These are phyloP conservation scores for Hypolimnas misippus DNA, from an alignment of 2,888 invertebrate genomes.

Conservation along the genomic window DNA sequence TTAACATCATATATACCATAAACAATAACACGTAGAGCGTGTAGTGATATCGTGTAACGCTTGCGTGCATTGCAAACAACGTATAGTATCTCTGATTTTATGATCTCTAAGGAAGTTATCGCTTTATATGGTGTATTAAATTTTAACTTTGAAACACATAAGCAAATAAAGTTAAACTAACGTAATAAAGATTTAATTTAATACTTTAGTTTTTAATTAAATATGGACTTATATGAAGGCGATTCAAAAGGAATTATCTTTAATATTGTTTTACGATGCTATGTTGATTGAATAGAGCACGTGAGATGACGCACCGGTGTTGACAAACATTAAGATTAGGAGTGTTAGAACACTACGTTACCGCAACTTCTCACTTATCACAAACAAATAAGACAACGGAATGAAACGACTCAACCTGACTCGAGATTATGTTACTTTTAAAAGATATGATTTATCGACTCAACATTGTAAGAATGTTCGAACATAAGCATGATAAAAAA, in stretches of 20 bases:
- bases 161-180: constrained; percentile 1
- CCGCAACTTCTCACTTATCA: constrained; percentile 10
- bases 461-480: constrained; percentile 10
- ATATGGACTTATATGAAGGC: constrained; percentile 11
- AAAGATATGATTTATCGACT: constrained; percentile 15
- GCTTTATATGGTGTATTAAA: constrained; percentile 1
- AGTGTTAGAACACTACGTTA: constrained; percentile 8
- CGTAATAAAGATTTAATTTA: neutral
- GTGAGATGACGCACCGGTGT: constrained; percentile 64
- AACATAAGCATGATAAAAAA: neutral
- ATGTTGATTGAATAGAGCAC: constrained; percentile 57
- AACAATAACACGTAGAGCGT: neutral
- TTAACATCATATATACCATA: neutral
- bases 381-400: constrained; percentile 3
- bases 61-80: neutral
- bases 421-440: constrained; percentile 1
- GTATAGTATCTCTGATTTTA: neutral
- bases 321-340: constrained; percentile 64
- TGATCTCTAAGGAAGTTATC: constrained; percentile 1
- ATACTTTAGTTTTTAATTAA: neutral
- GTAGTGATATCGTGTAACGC: constrained; percentile 1
- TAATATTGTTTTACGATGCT: constrained; percentile 47
- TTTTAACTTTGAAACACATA: constrained; percentile 1
- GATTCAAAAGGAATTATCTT: constrained; percentile 35
- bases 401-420: neutral